Conservation (phyloP, 2,113 vertebrate genomes). For the Cygnus buccinator region DNA sequence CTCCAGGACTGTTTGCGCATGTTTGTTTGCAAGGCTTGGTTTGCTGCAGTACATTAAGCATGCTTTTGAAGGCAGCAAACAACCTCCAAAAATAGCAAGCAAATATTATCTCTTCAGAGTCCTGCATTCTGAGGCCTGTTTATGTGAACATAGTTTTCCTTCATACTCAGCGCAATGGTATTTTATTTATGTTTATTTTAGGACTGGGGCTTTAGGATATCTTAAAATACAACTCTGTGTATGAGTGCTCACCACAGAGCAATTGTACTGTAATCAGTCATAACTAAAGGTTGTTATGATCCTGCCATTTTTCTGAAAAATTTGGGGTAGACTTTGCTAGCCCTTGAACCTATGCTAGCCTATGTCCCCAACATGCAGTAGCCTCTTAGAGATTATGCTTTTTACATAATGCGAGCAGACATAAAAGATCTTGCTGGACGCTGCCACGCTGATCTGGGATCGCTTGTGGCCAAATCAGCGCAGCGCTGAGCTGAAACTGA, state of each 20-base stretch:
- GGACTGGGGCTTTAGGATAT: not conserved
- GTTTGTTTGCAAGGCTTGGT: not conserved
- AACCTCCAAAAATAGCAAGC: constrained; percentile 44
- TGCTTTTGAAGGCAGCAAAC: constrained; percentile 4
- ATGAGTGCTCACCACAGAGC: not conserved
- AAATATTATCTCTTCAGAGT: constrained; percentile 46
- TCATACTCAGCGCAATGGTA: constrained; percentile 7
- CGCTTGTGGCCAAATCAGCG: rapidly evolving
- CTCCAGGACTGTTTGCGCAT: rapidly evolving
- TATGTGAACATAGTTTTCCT: constrained; percentile 16
- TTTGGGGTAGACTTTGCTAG: rapidly evolving
- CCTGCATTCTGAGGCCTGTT: constrained; percentile 1
- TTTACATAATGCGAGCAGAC: not conserved
- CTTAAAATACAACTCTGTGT: constrained; percentile 28
- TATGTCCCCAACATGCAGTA: rapidly evolving
- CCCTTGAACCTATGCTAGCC: not conserved
- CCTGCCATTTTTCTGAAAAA: not conserved
- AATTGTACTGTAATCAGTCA: not conserved
- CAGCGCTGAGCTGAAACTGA: not conserved
- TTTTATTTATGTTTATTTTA: constrained; percentile 64
- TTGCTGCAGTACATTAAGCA: not conserved
- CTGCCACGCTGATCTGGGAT: not conserved
- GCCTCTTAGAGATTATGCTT: not conserved
- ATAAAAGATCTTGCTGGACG: not conserved
- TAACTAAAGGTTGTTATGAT: not conserved